phyloP scores from a whole-genome alignment of 2,888 invertebrate genomes.

The Zhuqinia jingwanae region DNA sequence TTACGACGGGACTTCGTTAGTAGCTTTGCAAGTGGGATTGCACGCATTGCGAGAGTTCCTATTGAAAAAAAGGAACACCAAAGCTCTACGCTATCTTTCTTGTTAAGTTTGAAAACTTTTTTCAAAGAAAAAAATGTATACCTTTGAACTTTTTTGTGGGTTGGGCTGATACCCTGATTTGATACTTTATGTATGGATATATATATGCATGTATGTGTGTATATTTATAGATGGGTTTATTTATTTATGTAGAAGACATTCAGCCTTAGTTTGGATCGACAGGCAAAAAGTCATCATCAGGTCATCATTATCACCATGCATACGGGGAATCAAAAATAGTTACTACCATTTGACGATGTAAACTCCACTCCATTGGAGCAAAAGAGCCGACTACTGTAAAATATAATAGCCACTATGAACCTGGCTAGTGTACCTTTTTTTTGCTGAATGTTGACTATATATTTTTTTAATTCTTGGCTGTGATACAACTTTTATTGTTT shows the following conservation, averaged over 20 bases:
- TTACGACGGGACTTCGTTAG: too few species aligned
- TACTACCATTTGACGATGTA: slow-evolving; percentile 5
- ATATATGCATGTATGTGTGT: neutral
- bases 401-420: too few species aligned
- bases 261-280: slow-evolving; percentile 4
- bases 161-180: neutral
- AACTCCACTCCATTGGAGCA: too few species aligned
- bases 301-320: neutral
- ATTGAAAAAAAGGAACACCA: neutral
- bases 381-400: too few species aligned
- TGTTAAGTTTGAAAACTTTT: slow-evolving; percentile 47
- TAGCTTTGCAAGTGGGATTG: too few species aligned
- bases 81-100: neutral
- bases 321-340: neutral
- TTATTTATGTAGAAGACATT: too few species aligned
- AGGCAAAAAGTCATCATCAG: slow-evolving; percentile 26
- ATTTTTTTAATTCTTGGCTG: too few species aligned
- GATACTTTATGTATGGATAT: neutral
- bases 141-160: slow-evolving; percentile 32
- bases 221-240: neutral
- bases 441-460: too few species aligned
- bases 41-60: too few species aligned
- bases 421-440: too few species aligned
- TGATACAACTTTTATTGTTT: too few species aligned
- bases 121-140: slow-evolving; percentile 43